A percentile compares a stretch with the other conserved stretches of the same genome.
These are phyloP conservation scores for Drosophila yooni DNA, from an alignment of 2,888 invertebrate genomes.

Conservation along the genomic window DNA sequence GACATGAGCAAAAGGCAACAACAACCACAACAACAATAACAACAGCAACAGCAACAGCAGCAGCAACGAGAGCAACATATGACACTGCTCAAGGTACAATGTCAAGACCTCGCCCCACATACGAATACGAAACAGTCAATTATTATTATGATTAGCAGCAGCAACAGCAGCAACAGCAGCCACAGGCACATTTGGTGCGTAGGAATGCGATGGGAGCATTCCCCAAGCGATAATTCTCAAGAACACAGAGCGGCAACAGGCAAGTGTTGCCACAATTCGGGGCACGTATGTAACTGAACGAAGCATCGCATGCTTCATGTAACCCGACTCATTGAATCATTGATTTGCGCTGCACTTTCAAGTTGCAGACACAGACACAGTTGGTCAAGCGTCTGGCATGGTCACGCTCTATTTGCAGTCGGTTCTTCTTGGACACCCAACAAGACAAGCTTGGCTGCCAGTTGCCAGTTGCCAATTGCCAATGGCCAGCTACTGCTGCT, in stretches of 20 bases:
- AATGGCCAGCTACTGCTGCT: slow-evolving; percentile 9
- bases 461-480: slow-evolving; percentile 22
- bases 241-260: slow-evolving; percentile 9
- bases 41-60: slow-evolving; percentile 2
- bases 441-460: slow-evolving; percentile 21
- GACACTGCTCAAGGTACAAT: slow-evolving; percentile 77
- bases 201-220: slow-evolving; percentile 47
- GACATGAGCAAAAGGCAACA: slow-evolving; percentile 46
- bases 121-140: slow-evolving; percentile 12
- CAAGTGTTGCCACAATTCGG: slow-evolving; percentile 6
- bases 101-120: slow-evolving; percentile 78
- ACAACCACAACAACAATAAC: not conserved
- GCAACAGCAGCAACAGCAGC: not conserved
- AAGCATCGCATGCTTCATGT: slow-evolving; percentile 8
- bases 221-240: slow-evolving; percentile 32
- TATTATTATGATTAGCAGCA: not conserved
- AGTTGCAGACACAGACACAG: slow-evolving; percentile 62
- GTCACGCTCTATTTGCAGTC: slow-evolving; percentile 69
- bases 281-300: slow-evolving; percentile 10
- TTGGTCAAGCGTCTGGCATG: slow-evolving; percentile 68
- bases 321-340: slow-evolving; percentile 10
- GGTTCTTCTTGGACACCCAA: slow-evolving; percentile 53
- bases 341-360: slow-evolving; percentile 57
- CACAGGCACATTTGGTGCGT: not conserved
- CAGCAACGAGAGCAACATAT: slow-evolving; percentile 40